phyloP scores from a whole-genome alignment of 1,140 invertebrate genomes.

The Drosophila pandora region DNA sequence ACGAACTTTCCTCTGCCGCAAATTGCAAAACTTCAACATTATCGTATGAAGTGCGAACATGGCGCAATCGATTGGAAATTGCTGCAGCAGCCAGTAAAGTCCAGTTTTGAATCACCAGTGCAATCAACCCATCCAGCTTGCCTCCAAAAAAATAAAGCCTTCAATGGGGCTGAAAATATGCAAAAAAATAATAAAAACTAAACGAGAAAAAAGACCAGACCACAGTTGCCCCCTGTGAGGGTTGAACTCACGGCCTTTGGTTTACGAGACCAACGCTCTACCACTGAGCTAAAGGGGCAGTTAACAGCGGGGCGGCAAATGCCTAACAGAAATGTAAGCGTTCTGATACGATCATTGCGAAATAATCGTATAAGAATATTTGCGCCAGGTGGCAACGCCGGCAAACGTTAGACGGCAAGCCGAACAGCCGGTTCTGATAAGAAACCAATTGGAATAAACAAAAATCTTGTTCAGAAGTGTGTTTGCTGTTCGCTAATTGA shows the following conservation, averaged over 20 bases:
- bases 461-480: not conserved
- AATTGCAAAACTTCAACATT: slow-evolving; percentile 80
- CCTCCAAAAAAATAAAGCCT: not conserved
- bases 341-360: not conserved
- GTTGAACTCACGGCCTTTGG: slow-evolving; percentile 96
- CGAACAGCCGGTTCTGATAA: slow-evolving; percentile 4
- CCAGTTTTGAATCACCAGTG: slow-evolving; percentile 20
- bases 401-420: slow-evolving; percentile 1
- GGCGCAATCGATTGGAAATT: slow-evolving; percentile 79
- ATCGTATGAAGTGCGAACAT: slow-evolving; percentile 80
- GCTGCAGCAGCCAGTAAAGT: slow-evolving; percentile 58
- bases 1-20: slow-evolving; percentile 77
- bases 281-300: slow-evolving; percentile 92
- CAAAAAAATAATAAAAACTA: not conserved
- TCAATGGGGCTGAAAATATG: not conserved
- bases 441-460: not conserved
- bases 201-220: not conserved
- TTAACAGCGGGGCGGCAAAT: slow-evolving; percentile 5
- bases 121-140: slow-evolving; percentile 20
- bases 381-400: slow-evolving; percentile 9
- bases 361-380: slow-evolving; percentile 4
- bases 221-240: slow-evolving; percentile 85
- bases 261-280: slow-evolving; percentile 97
- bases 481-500: not conserved
- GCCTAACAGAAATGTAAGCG: slow-evolving; percentile 7